These are phyloP conservation scores for Propsilocerus akamusi DNA, from an alignment of 1,140 invertebrate genomes.

Conservation along the genomic window DNA sequence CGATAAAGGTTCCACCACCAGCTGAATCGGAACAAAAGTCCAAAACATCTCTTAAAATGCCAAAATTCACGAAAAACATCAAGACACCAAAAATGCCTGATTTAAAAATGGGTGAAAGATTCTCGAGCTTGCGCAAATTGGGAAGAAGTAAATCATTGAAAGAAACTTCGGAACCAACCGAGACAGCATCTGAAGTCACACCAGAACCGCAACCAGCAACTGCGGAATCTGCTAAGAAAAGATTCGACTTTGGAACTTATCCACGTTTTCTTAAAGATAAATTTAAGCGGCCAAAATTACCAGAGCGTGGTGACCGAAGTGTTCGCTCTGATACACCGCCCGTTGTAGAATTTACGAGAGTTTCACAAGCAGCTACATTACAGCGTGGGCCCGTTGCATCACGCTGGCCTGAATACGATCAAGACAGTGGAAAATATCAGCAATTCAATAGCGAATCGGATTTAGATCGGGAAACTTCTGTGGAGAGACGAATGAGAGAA, in stretches of 20 bases:
- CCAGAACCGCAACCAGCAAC: conserved; percentile 7
- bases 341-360: conserved; percentile 27
- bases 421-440: conserved; percentile 20
- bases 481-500: conserved; percentile 21
- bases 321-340: conserved; percentile 23
- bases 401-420: conserved; percentile 28
- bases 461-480: conserved; percentile 23
- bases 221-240: conserved; percentile 25
- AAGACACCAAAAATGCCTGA: conserved; percentile 34
- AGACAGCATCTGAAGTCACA: neutral
- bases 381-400: conserved; percentile 24
- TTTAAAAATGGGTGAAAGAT: conserved; percentile 38
- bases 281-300: conserved; percentile 23
- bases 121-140: conserved; percentile 15
- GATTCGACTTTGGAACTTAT: conserved; percentile 50
- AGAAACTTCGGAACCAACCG: neutral
- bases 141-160: conserved; percentile 21
- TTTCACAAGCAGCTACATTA: conserved; percentile 22
- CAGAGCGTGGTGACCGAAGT: conserved; percentile 19
- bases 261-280: conserved; percentile 51
- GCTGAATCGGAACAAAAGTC: conserved; percentile 26
- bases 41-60: conserved; percentile 30
- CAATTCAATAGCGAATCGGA: conserved; percentile 13
- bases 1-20: neutral
- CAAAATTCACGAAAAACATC: conserved; percentile 20